phyloP scores from a whole-genome alignment of 2,888 invertebrate species.

The Drosophila atroscutellata region DNA sequence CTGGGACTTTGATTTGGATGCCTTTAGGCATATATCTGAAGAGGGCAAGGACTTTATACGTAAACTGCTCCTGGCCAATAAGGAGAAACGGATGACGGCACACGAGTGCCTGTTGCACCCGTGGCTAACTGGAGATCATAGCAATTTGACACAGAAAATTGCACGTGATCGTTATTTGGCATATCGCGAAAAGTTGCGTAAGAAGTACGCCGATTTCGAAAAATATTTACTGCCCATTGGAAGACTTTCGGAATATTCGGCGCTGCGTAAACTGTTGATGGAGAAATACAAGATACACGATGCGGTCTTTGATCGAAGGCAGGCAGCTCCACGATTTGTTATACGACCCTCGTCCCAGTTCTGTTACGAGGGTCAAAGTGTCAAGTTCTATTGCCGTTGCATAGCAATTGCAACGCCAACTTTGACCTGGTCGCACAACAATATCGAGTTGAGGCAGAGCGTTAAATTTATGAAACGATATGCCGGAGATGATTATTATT shows the following conservation, averaged over 20 bases:
- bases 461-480: slow-evolving; percentile 99
- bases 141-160: slow-evolving; percentile 91
- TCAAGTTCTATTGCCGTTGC: slow-evolving; percentile 98
- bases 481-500: slow-evolving; percentile 97
- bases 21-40: slow-evolving; percentile 96
- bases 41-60: slow-evolving; percentile 99
- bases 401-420: slow-evolving; percentile 97
- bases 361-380: slow-evolving; percentile 98
- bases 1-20: slow-evolving; percentile 99
- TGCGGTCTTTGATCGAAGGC: slow-evolving; percentile 97
- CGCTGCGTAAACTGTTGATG: slow-evolving; percentile 96
- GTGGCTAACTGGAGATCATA: slow-evolving; percentile 96
- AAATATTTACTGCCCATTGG: slow-evolving; percentile 97
- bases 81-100: slow-evolving; percentile 99
- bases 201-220: slow-evolving; percentile 92
- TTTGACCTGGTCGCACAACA: slow-evolving; percentile 97
- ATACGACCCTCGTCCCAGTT: slow-evolving; percentile 98
- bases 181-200: slow-evolving; percentile 94
- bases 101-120: slow-evolving; percentile 98
- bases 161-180: slow-evolving; percentile 93
- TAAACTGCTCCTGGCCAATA: slow-evolving; percentile 94
- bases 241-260: slow-evolving; percentile 98
- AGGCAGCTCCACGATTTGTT: slow-evolving; percentile 99
- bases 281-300: slow-evolving; percentile 99
- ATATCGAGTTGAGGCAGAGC: slow-evolving; percentile 96